Evolutionary conservation across 1,140 invertebrate species (phyloP), one percentile per base, ranked within the genome.

Genomic region (Platyscapa corneri): DNA sequence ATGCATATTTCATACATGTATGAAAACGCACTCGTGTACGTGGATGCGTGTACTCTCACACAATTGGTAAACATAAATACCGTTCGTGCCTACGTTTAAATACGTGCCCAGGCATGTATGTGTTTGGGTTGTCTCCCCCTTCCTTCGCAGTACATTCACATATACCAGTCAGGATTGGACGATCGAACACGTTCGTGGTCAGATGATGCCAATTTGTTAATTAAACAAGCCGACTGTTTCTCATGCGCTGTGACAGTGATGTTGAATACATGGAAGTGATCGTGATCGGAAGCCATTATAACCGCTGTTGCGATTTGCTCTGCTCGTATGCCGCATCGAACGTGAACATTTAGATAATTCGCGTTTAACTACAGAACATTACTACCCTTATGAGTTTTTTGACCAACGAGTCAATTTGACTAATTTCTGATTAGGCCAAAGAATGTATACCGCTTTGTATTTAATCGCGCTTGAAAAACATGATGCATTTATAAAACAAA

Each of bases 201-300:
- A 82, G 78, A 60, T 84, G 86, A 88, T 77, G 84, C 78, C 86
- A 88, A 89, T 89, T 88, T 87, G 86, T 87, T 89, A 87, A 89
- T 89, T 89, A 86, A 88, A 88, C 88, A 42, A 37, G 74, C 60
- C 8, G 18, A 53, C 0, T 37, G 37, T 7, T 37, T n/a, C 42
- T 32, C 76, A 32, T 78, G 70, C 20, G 20, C 49, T 49, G 34
- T 60, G 76, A 56, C 46, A 76, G 14, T 60, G 20, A 42, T 32
- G 84, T 65, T 64, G n/a, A 46, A 32, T 67, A 30, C 7, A 39
- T 12, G 16, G 14, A n/a, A n/a, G 7, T 6, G 32, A 82, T 85
- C 84, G 56, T 77, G 78, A 85, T 77, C 79, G 18, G 3, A n/a
- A 14, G 6, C 32, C 39, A 70, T 84, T 78, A 56, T 23, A 78